phyloP scores from a whole-genome alignment of 2,113 vertebrate genomes.

The Xiphophorus maculatus region DNA sequence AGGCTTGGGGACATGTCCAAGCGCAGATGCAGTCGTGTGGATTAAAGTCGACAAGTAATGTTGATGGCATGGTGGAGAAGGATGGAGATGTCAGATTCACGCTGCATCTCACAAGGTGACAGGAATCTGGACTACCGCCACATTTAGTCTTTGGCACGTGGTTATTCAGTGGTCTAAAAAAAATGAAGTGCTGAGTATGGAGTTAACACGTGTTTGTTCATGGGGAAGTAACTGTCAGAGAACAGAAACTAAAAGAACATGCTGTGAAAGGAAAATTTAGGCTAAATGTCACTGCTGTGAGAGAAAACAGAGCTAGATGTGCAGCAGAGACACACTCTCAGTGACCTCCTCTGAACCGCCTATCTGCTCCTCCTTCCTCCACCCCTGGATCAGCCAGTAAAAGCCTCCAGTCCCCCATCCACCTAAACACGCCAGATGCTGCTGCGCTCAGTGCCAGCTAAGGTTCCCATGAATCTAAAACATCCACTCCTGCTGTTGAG shows the following conservation, averaged over 20 bases:
- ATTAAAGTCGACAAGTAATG: constrained; percentile 16
- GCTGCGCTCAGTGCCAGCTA: constrained; percentile 36
- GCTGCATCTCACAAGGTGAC: constrained; percentile 14
- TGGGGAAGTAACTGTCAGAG: constrained; percentile 19
- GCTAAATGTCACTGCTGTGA: not conserved
- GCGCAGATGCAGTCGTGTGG: constrained; percentile 5
- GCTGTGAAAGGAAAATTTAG: constrained; percentile 2
- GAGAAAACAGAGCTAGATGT: constrained; percentile 30
- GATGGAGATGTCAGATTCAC: constrained; percentile 13
- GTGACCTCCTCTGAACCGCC: constrained; percentile 33
- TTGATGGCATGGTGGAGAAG: constrained; percentile 3
- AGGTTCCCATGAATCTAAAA: constrained; percentile 14
- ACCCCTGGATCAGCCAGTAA: constrained; percentile 45
- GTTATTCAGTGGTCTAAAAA: not conserved
- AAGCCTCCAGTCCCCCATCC: constrained; percentile 42
- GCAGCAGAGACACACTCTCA: not conserved
- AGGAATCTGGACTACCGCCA: not conserved
- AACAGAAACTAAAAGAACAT: constrained; percentile 16
- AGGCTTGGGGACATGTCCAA: constrained; percentile 20
- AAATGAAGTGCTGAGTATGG: constrained; percentile 6
- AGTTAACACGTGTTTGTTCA: not conserved
- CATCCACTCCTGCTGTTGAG: constrained; percentile 7
- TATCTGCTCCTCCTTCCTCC: constrained; percentile 15
- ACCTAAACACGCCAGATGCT: constrained; percentile 57
- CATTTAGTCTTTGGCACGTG: constrained; percentile 12